Conservation (phyloP, 2,888 invertebrate genomes). For the Diplolepis rosae region DNA sequence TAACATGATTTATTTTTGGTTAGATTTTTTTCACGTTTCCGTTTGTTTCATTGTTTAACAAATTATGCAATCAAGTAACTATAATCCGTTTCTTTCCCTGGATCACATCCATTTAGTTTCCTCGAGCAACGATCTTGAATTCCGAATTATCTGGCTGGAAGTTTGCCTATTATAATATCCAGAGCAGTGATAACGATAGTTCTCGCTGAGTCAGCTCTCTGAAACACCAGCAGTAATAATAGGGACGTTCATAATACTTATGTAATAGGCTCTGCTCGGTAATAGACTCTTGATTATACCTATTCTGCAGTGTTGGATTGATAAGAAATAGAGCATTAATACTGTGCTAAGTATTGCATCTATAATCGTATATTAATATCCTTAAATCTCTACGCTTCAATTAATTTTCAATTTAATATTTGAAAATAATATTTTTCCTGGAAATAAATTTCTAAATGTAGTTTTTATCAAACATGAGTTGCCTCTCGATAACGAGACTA, state of each 20-base stretch:
- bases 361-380: neutral
- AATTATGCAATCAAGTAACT: neutral
- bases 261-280: neutral
- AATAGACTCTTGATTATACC: neutral
- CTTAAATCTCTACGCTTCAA: neutral
- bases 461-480: no score
- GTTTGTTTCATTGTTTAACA: conserved; percentile 1
- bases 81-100: neutral
- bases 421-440: no score
- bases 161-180: neutral
- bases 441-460: no score
- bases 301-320: neutral
- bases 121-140: neutral
- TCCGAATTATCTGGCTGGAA: neutral
- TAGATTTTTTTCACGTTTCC: neutral
- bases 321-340: conserved; percentile 3
- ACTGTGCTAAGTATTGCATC: conserved; percentile 11
- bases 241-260: neutral
- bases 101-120: neutral
- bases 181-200: neutral
- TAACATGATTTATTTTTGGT: no score
- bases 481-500: no score
- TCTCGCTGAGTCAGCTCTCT: conserved; percentile 1
- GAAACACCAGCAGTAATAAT: neutral
- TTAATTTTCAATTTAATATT: no score